Conservation (phyloP, 2,797 vertebrate species). For the Melanotaenia parkinsoni region DNA sequence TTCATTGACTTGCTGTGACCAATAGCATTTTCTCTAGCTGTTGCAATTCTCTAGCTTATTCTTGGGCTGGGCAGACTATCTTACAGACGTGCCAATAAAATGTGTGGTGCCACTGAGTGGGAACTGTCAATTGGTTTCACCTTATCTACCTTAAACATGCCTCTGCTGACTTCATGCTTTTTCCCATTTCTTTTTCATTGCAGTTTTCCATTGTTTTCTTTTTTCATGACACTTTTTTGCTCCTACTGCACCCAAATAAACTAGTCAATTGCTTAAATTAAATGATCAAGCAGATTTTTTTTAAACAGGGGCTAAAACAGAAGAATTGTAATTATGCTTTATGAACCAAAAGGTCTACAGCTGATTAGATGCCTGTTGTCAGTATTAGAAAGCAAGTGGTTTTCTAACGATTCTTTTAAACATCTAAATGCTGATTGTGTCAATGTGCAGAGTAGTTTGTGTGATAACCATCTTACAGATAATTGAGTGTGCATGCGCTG, state of each 20-base stretch:
- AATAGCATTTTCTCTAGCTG: constrained; percentile 79
- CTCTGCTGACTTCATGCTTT: constrained; percentile 72
- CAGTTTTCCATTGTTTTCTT: constrained; percentile 62
- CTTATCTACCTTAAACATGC: constrained; percentile 84
- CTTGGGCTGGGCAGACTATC: constrained; percentile 70
- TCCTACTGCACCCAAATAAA: constrained; percentile 41
- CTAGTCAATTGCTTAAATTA: constrained; percentile 50
- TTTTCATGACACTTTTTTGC: constrained; percentile 5
- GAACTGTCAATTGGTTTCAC: constrained; percentile 78
- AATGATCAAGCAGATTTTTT: constrained; percentile 5
- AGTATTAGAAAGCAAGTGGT: constrained; percentile 7
- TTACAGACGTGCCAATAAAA: constrained; percentile 78
- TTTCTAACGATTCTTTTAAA: constrained; percentile 28
- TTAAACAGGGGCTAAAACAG: constrained; percentile 20
- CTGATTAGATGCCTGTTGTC: constrained; percentile 4
- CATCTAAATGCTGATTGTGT: constrained; percentile 17
- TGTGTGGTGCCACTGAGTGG: constrained; percentile 72
- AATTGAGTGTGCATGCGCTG: constrained; percentile 37
- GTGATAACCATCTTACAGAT: constrained; percentile 17
- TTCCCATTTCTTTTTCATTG: constrained; percentile 58
- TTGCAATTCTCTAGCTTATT: constrained; percentile 78
- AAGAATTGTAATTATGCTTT: constrained; percentile 3
- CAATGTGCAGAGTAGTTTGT: constrained; percentile 10
- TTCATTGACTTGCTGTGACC: constrained; percentile 78
- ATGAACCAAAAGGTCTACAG: constrained; percentile 3